Evolutionary conservation across 2,797 vertebrate genomes (phyloP).

Genomic region (Anisognathus igniventris): DNA sequence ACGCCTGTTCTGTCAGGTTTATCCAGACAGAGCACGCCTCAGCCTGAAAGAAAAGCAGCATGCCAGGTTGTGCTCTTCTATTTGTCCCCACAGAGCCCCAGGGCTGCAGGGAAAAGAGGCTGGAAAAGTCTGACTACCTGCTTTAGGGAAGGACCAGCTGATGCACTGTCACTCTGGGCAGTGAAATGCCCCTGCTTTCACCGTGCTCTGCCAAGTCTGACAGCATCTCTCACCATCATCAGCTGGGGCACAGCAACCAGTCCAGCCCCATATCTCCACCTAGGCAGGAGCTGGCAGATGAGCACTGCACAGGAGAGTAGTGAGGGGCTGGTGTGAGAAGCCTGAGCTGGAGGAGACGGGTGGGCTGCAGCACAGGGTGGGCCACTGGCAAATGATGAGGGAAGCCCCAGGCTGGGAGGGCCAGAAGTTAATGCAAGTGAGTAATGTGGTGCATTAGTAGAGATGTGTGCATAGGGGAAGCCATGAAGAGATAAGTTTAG

Average conservation of each 20-base stretch:
- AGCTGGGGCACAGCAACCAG: background rate
- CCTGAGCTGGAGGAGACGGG: fast-evolving
- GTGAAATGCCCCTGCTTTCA: background rate
- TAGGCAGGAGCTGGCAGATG: background rate
- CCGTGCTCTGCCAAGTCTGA: background rate
- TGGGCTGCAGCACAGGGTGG: background rate
- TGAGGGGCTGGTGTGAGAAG: background rate
- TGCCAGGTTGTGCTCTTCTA: background rate
- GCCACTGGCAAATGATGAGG: background rate
- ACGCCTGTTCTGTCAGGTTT: background rate
- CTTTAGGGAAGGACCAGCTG: background rate
- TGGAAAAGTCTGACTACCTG: background rate
- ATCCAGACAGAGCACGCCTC: background rate
- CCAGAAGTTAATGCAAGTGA: background rate
- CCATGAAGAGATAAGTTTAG: background rate
- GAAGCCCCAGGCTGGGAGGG: background rate
- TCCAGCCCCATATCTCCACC: background rate
- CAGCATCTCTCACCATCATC: background rate
- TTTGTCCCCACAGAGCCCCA: background rate
- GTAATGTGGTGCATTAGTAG: background rate
- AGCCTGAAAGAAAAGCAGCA: background rate
- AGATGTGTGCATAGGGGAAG: background rate
- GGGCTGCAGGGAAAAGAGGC: background rate
- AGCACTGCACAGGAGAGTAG: background rate
- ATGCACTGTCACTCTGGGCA: background rate